Evolutionary conservation across 2,113 vertebrate genomes (phyloP).

Genomic region (Delphinus delphis): DNA sequence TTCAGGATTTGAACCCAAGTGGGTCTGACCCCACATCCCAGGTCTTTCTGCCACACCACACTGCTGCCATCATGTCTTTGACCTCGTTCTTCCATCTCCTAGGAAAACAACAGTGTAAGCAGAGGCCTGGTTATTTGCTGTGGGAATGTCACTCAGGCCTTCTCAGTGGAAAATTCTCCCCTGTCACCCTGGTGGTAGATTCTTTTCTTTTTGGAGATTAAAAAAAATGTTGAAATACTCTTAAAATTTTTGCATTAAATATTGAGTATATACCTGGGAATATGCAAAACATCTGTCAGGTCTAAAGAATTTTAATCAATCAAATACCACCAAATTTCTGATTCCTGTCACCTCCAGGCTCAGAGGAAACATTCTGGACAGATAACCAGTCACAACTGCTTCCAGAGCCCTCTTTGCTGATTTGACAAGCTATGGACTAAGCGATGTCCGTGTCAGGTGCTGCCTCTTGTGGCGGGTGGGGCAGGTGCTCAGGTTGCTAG

Average conservation of each 20-base stretch:
- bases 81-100: not conserved
- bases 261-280: not conserved
- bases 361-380: constrained; percentile 30
- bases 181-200: not conserved
- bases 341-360: not conserved
- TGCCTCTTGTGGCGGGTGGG: not conserved
- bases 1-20: constrained; percentile 16
- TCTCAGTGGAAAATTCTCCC: not conserved
- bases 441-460: not conserved
- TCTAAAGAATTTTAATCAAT: constrained; percentile 25
- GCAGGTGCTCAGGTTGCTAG: constrained; percentile 47
- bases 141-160: not conserved
- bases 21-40: not conserved
- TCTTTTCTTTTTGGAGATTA: constrained; percentile 12
- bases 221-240: not conserved
- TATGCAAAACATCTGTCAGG: not conserved
- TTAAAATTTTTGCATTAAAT: not conserved
- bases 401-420: constrained; percentile 31
- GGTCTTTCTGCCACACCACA: not conserved
- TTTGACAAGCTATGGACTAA: not conserved
- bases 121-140: too few relatives aligned
- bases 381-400: not conserved
- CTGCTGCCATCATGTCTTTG: not conserved
- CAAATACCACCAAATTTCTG: not conserved
- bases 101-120: not conserved